phyloP scores from a whole-genome alignment of 2,113 vertebrate species.

The Pollimyrus isidori region DNA sequence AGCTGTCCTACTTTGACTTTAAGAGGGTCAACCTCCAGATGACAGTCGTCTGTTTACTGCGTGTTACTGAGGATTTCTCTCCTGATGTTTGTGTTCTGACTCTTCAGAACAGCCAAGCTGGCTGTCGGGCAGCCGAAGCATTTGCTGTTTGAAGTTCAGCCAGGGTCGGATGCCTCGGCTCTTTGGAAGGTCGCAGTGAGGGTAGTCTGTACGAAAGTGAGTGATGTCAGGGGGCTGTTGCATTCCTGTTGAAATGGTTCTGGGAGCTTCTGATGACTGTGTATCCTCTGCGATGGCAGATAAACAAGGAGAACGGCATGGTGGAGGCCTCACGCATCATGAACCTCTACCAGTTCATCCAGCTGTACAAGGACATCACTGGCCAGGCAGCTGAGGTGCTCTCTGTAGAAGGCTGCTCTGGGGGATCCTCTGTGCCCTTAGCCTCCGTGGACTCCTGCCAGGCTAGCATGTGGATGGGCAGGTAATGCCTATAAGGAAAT shows the following conservation, averaged over 20 bases:
- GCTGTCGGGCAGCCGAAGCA: constrained; percentile 87
- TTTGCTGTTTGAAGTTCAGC: constrained; percentile 90
- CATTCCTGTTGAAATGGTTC: neutral
- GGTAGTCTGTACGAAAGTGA: constrained; percentile 91
- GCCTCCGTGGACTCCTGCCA: constrained; percentile 75
- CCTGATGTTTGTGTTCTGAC: neutral
- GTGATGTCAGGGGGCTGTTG: constrained; percentile 12
- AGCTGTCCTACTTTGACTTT: neutral
- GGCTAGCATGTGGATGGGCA: constrained; percentile 96
- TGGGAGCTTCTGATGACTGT: neutral
- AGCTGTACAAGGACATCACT: constrained; percentile 91
- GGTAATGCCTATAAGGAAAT: constrained; percentile 52
- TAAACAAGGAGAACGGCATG: constrained; percentile 84
- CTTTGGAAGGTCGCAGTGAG: constrained; percentile 91
- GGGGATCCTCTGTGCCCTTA: constrained; percentile 61
- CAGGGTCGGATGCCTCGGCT: constrained; percentile 86
- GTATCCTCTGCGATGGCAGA: constrained; percentile 52
- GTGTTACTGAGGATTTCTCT: neutral
- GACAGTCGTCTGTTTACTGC: neutral
- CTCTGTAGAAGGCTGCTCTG: constrained; percentile 55
- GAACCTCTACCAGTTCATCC: constrained; percentile 97
- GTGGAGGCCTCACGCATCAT: constrained; percentile 91
- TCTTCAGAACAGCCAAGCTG: constrained; percentile 75
- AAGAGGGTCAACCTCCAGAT: neutral
- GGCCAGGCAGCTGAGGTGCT: constrained; percentile 81